Base-by-base conservation (phyloP, 2,797 vertebrate species). In the Morelia viridis region DNA sequence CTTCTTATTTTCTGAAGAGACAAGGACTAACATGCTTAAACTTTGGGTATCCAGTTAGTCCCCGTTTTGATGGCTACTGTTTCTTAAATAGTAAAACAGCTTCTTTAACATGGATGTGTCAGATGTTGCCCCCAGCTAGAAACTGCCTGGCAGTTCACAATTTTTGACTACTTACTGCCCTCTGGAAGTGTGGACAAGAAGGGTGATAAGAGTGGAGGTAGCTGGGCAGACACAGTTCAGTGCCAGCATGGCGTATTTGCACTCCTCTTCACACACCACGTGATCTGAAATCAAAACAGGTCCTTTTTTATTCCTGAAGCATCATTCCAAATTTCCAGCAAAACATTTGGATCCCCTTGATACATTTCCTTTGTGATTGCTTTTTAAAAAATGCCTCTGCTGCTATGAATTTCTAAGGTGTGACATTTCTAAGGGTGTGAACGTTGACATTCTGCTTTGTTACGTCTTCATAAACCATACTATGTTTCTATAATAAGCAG, bases 181-280 rank as follows among this genome's bases (percentile, higher is more conserved):
- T 0, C 98, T 98, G 93, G 99, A 99, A 1, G 99, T 99, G 97
- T 99, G 99, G 60, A 99, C 98, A 56, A 99, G 97, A 85, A 99
- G 98, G 0, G 99, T 99, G 97, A 99, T 98, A 97, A 99, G 97
- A 0, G 98, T 99, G 95, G 99, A 99, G n/a, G 98, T 99, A 92
- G 98, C 99, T 0, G 99, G 99, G 93, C 99, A 99, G 94, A 99
- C 97, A 0, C 99, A 99, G 96, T 99, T 99, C 85, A 99, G 97
- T 0, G 99, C 99, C 97, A 99, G 96, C 98, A 99, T 98, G 96
- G 99, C 99, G 0, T 98, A 99, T 85, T 99, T 99, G 96, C 99
- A 99, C 93, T 99, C 99, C 92, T 99, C 99, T 95, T 99, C 99
- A 4, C 99, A 99, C 88, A 99, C 99, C 17, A 99, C 98, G 0